Base-by-base conservation (phyloP, 2,888 invertebrate species). In the Phasia obesa region DNA sequence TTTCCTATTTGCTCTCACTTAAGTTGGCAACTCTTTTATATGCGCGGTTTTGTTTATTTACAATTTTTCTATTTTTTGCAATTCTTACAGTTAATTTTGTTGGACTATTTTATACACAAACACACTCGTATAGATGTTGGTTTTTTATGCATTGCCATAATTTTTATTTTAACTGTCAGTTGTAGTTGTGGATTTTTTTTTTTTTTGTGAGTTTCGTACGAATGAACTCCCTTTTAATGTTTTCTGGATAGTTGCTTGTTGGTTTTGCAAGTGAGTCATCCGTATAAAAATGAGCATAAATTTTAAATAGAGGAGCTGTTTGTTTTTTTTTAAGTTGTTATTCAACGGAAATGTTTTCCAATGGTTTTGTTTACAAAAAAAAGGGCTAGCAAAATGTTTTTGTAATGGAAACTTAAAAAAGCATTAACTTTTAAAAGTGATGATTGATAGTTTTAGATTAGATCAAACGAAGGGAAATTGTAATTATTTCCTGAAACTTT, bases 121-220 rank as follows among this genome's bases (percentile, higher is more conserved):
- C 11, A 35, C 49, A 62, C 21, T 25, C 13, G 31, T 65, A 35
- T 27, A 27, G 44, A 44, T 49, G 42, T 35, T 23, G 1, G 9
- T 59, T 73, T 74, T 67, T 67, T 65, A 67, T 71, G 71, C 65
- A 31, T 47, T 76, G 76, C 65, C 59, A 81, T 81, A 67, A 76
- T 75, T 81, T 81, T 76, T 60, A 65, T 76, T 71, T 71, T 65
- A 75, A 81, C 76, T 76, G 76, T 71, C 81, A 81, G 81, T 81
- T 80, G 64, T 73, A 51, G 71, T 67, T 59, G 67, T 55, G 38
- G 55, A 1, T 57, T 57, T 65, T 23, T 55, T 38, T 65, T 38
- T 51, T 38, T 13, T 23, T 71, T 71, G 51, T 31, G 23, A 71
- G 64, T 71, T 76, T 64, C 70, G 49, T 65, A 42, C 44, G 75